Evolutionary conservation across 2,113 vertebrate genomes (phyloP), one percentile per base, ranked within the genome.

Genomic region (Brachyistius frenatus): DNA sequence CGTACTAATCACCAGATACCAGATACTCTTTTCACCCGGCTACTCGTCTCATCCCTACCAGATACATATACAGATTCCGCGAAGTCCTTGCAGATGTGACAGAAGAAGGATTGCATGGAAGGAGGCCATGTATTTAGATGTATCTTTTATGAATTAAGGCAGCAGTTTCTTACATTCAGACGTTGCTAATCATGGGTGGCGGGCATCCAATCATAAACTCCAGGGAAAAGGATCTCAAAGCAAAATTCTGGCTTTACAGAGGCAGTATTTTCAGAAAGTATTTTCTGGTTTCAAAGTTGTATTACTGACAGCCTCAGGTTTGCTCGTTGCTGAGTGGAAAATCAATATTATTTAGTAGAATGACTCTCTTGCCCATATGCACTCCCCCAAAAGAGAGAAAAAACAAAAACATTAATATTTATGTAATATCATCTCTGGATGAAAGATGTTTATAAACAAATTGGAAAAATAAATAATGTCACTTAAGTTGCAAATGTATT

Each of bases 331-430:
- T 31, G 37, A 78, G 71, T 79, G 83, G 52, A 91, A 92, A 92
- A 93, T 94, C 91, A 86, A 93, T 94, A 89, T 32, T 60, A 75
- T 81, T 89, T 81, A 91, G 62, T 53, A 32, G 64, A 84, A 85
- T 58, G 60, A 16, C 35, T 86, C 66, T 80, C 35, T 78, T 75
- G 68, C 63, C 37, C 75, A 61, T 53, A 76, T 57, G 63, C n/a
- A n/a, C n/a, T n/a, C n/a, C 32, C 37, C 16, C 53, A 31, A 57
- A 49, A 57, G 46, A 63, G n/a, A 87, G 23, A 23, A 23, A 50
- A 9, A 36, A n/a, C 44, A 46, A 72, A 30, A 74, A 35, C 78
- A 88, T 90, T 63, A 87, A 94, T 92, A 91, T 91, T 91, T 58
- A 91, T 89, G 46, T 31, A 5, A 2, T 23, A 49, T 50, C 23